A percentile compares a stretch with the other conserved stretches of the same genome.
These are phyloP conservation scores for Perizoma flavofasciatum DNA, from an alignment of 2,888 invertebrate genomes.

Conservation along the genomic window DNA sequence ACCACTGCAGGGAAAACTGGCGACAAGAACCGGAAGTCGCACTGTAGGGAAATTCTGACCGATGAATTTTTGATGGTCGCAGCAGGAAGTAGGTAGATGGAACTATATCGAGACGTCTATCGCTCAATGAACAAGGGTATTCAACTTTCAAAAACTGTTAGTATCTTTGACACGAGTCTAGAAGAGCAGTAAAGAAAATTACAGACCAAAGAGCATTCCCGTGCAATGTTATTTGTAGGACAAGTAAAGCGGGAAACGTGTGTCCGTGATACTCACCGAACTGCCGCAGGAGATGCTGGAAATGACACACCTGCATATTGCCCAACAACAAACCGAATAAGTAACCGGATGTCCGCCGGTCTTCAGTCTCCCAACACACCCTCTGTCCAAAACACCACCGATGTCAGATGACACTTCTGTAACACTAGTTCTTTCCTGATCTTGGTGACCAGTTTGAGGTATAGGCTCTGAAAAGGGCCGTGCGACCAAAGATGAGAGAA, in stretches of 20 bases:
- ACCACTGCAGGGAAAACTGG: too few relatives aligned
- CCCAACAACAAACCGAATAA: slow-evolving; percentile 69
- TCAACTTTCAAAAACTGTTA: too few relatives aligned
- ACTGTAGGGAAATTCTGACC: too few relatives aligned
- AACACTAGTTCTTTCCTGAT: too few relatives aligned
- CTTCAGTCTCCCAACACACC: slow-evolving; percentile 70
- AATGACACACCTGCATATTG: slow-evolving; percentile 84
- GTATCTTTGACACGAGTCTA: slow-evolving; percentile 5
- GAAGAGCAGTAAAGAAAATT: slow-evolving; percentile 5
- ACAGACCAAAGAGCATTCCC: slow-evolving; percentile 22
- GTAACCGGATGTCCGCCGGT: slow-evolving; percentile 61
- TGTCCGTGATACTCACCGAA: slow-evolving; percentile 74
- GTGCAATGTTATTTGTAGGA: slow-evolving; percentile 33
- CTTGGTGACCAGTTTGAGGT: too few relatives aligned
- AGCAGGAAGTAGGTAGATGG: too few relatives aligned
- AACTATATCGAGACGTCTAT: too few relatives aligned
- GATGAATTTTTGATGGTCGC: too few relatives aligned
- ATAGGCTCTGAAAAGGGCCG: too few relatives aligned
- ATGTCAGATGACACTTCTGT: slow-evolving; percentile 47
- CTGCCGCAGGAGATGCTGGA: slow-evolving; percentile 82
- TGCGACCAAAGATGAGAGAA: not conserved
- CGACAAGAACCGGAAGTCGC: too few relatives aligned
- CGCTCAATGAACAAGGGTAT: too few relatives aligned
- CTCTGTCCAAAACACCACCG: slow-evolving; percentile 81
- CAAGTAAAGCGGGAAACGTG: slow-evolving; percentile 46